Evolutionary conservation across 2,113 vertebrate species (phyloP), one percentile per base, ranked within the genome.

Genomic region (Phycodurus eques): DNA sequence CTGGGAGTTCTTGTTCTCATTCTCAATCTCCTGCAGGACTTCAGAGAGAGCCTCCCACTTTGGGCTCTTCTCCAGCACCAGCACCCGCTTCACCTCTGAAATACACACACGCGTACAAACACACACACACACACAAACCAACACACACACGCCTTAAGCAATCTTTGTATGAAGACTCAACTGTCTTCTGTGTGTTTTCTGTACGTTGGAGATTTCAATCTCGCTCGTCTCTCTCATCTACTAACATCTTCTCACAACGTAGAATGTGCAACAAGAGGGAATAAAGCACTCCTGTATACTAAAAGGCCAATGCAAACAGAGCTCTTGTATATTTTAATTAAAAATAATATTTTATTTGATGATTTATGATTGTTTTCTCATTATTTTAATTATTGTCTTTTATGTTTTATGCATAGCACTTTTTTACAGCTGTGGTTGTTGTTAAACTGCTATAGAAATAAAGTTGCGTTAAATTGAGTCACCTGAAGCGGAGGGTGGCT

Each of bases 31-130:
- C 81, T 94, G 93, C 81, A 99, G 78, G 7, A 98, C 96, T 80
- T 98, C 95, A 0, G 90, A 93, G 62, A 99, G 88, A 14, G 96
- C 96, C 82, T 95, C 95, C 97, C 97, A 99, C 86, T 99, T 99
- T 0, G 98, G 97, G 74, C 94, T 99, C 81, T 87, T 94, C 90
- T 99, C 97, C 72, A 99, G 90, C 71, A 98, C 92, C 83, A 98
- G 88, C 70, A 95, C 93, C 71, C 89, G 93, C 86, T 93, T 96
- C 63, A 91, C 77, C 83, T 93, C 96, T 95, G 90, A 70, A 84
- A 88, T 5, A 39, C 35, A 39, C 35, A 39, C 35, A 39, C 6
- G 35, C 35, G 35, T 6, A 6, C 49, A 83, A 20, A 71, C 69
- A 80, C 49, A 83, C n/a, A 71, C 69, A 80, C 22, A 78, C 39